A percentile compares a stretch with the other conserved stretches of the same genome.
These are phyloP conservation scores for Eupeodes corollae DNA, from an alignment of 1,140 invertebrate species.

Conservation along the genomic window DNA sequence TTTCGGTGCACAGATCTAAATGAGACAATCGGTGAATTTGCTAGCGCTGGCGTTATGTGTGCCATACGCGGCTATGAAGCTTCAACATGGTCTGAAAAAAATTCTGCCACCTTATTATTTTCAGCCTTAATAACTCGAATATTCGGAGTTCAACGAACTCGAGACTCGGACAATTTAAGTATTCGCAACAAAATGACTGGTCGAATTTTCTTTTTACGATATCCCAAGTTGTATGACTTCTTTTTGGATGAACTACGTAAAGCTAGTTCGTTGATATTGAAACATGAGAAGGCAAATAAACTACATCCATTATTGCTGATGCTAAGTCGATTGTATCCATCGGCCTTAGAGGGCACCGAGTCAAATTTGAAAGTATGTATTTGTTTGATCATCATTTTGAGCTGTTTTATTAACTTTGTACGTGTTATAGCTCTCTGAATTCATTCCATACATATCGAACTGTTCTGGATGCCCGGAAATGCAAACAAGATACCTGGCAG, in stretches of 20 bases:
- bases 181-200: slow-evolving; percentile 67
- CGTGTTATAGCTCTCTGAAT: slow-evolving; percentile 20
- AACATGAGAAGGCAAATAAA: slow-evolving; percentile 35
- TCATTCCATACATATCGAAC: slow-evolving; percentile 36
- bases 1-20: slow-evolving; percentile 64
- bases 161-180: slow-evolving; percentile 55
- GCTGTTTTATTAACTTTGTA: slow-evolving; percentile 20
- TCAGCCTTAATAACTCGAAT: slow-evolving; percentile 74
- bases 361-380: slow-evolving; percentile 48
- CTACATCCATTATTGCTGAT: slow-evolving; percentile 72
- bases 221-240: slow-evolving; percentile 67
- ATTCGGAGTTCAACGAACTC: slow-evolving; percentile 74
- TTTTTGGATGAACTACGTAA: slow-evolving; percentile 45
- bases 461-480: slow-evolving; percentile 48
- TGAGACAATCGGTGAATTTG: slow-evolving; percentile 58
- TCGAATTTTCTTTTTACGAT: slow-evolving; percentile 73
- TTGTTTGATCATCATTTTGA: neutral
- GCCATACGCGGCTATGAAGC: slow-evolving; percentile 66
- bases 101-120: slow-evolving; percentile 76
- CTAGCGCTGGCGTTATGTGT: slow-evolving; percentile 57
- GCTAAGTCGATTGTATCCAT: slow-evolving; percentile 66
- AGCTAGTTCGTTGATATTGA: slow-evolving; percentile 4
- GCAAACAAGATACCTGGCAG: slow-evolving; percentile 53
- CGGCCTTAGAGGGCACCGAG: slow-evolving; percentile 51
- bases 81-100: slow-evolving; percentile 68